Conservation (phyloP, 2,888 invertebrate genomes). For the Caenorhabditis japonica region DNA sequence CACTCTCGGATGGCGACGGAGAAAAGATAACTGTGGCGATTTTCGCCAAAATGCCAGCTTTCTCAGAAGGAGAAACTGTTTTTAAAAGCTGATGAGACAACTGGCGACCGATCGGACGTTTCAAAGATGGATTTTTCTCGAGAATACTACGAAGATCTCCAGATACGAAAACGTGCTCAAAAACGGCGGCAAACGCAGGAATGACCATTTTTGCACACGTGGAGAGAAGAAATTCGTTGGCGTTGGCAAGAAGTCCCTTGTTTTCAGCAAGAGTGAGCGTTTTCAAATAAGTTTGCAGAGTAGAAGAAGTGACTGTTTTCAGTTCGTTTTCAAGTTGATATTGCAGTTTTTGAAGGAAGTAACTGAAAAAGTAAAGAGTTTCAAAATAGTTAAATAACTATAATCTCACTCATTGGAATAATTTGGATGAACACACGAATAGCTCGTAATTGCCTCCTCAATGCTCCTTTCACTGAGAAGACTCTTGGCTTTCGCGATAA, state of each 20-base stretch:
- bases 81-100: slow-evolving; percentile 25
- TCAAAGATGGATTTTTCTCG: slow-evolving; percentile 25
- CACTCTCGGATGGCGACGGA: slow-evolving; percentile 17
- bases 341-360: slow-evolving; percentile 35
- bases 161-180: slow-evolving; percentile 32
- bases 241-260: slow-evolving; percentile 16
- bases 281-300: slow-evolving; percentile 24
- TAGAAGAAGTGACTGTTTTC: neutral
- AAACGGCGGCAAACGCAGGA: slow-evolving; percentile 16
- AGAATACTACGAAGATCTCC: slow-evolving; percentile 27
- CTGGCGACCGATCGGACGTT: slow-evolving; percentile 26
- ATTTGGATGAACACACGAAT: slow-evolving; percentile 34
- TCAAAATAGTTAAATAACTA: neutral
- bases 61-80: slow-evolving; percentile 5
- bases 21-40: slow-evolving; percentile 43
- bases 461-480: slow-evolving; percentile 43
- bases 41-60: slow-evolving; percentile 25
- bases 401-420: slow-evolving; percentile 51
- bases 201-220: neutral
- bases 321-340: slow-evolving; percentile 11
- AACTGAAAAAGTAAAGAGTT: slow-evolving; percentile 14
- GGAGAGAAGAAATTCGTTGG: slow-evolving; percentile 34
- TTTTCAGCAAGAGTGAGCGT: slow-evolving; percentile 39
- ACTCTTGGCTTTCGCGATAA: slow-evolving; percentile 42
- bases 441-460: slow-evolving; percentile 33